These are phyloP conservation scores for Pseudococcus viburni DNA, from an alignment of 2,888 invertebrate genomes.

Conservation along the genomic window DNA sequence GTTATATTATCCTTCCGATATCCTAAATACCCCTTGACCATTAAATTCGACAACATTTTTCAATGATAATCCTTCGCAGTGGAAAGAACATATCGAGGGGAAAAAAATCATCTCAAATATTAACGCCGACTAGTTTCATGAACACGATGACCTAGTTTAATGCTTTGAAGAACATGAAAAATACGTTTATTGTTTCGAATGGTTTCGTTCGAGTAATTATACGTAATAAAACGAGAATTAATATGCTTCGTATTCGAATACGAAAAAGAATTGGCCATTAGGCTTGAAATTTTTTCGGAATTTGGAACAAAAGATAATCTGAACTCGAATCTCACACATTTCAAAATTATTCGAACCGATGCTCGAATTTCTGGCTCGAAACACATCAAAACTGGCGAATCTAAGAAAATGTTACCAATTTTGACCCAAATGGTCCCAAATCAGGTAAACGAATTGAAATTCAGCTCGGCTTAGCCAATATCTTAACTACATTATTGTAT, in stretches of 20 bases:
- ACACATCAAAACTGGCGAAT: neutral
- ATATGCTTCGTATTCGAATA: neutral
- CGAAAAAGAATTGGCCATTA: neutral
- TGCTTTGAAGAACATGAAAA: neutral
- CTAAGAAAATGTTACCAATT: no score
- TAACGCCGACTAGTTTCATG: neutral
- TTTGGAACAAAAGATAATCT: neutral
- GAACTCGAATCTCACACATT: no score
- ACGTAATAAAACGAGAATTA: no score
- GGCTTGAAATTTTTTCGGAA: neutral
- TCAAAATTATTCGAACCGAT: no score
- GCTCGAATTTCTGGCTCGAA: neutral
- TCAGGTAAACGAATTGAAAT: no score
- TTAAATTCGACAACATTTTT: neutral
- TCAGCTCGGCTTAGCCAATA: no score
- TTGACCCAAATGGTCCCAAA: no score
- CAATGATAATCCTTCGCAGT: neutral
- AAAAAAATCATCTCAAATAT: conserved; percentile 33
- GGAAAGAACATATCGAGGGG: neutral
- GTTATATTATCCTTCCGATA: neutral
- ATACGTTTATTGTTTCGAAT: conserved; percentile 31
- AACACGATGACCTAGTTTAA: conserved; percentile 22
- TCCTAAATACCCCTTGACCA: neutral
- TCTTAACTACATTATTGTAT: neutral
- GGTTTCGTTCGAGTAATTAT: neutral